Percentiles rank a stretch among this genome's conserved stretches.
Conservation (phyloP, 2,797 vertebrate species). For the Parotocinclus haroldoi region DNA sequence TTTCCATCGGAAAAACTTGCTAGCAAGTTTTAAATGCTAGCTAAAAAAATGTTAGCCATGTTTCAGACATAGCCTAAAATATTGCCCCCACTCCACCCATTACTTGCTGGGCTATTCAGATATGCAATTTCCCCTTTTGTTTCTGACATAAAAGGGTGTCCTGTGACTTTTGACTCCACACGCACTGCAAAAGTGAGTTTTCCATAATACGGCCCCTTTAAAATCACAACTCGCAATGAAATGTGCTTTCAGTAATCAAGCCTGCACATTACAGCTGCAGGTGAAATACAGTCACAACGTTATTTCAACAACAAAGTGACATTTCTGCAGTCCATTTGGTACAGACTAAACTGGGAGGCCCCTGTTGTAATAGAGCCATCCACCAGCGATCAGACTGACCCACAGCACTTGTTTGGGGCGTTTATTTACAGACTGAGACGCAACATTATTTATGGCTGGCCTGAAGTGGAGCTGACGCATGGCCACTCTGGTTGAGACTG, state of each 20-base stretch:
- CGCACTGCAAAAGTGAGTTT: no score
- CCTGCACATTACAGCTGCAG: slow-evolving; percentile 6
- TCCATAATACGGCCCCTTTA: no score
- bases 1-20: no score
- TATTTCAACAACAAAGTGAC: slow-evolving; percentile 23
- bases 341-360: slow-evolving; percentile 28
- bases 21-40: no score
- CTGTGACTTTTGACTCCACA: no score
- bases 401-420: slow-evolving; percentile 48
- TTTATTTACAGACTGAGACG: slow-evolving; percentile 45
- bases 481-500: slow-evolving; percentile 45
- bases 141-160: no score
- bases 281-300: slow-evolving; percentile 14
- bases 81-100: no score
- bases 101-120: no score
- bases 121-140: no score
- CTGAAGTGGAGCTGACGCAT: slow-evolving; percentile 43
- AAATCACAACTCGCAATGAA: no score
- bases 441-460: slow-evolving; percentile 34
- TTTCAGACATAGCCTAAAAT: no score
- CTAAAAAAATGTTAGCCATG: no score
- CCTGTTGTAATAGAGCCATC: slow-evolving; percentile 35
- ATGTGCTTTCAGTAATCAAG: slow-evolving; percentile 11
- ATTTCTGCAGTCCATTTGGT: slow-evolving; percentile 31
- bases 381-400: slow-evolving; percentile 41